A percentile compares a stretch with the other conserved stretches of the same genome.
Evolutionary conservation across 2,888 invertebrate species (phyloP).

Genomic region (Xanthorhoe spadicearia): DNA sequence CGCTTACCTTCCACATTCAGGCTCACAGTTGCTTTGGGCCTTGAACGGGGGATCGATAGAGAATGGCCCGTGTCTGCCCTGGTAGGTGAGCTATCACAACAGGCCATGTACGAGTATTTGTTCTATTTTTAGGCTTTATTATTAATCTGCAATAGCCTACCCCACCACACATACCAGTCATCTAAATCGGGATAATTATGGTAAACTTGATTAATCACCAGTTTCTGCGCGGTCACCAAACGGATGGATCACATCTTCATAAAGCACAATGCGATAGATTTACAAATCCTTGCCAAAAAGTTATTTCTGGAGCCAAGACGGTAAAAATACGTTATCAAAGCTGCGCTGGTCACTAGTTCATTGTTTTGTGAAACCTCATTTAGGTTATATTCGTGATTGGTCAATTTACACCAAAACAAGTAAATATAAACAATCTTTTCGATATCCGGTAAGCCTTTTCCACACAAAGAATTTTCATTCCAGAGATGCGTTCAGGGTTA

Average conservation of each 20-base stretch:
- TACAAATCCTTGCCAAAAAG: no score
- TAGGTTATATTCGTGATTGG: no score
- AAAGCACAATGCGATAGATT: no score
- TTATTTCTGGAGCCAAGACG: no score
- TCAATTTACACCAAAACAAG: not conserved
- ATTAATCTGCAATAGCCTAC: not conserved
- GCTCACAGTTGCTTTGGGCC: conserved; percentile 50
- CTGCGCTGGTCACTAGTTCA: no score
- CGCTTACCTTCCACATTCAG: conserved; percentile 7
- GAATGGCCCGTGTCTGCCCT: conserved; percentile 46
- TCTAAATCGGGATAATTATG: not conserved
- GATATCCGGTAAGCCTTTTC: not conserved
- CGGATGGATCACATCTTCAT: no score
- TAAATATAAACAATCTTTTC: not conserved
- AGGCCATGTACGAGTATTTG: conserved; percentile 7
- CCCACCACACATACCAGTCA: not conserved
- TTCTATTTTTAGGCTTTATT: conserved; percentile 20
- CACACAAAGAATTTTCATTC: not conserved
- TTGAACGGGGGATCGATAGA: conserved; percentile 64
- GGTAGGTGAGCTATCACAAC: conserved; percentile 43
- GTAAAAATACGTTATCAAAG: no score
- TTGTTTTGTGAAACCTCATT: no score
- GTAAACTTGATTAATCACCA: no score
- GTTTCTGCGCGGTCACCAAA: not conserved
- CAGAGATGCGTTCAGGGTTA: conserved; percentile 26